Conservation (phyloP, 2,888 invertebrate genomes). For the Dysmachus trigonus region DNA sequence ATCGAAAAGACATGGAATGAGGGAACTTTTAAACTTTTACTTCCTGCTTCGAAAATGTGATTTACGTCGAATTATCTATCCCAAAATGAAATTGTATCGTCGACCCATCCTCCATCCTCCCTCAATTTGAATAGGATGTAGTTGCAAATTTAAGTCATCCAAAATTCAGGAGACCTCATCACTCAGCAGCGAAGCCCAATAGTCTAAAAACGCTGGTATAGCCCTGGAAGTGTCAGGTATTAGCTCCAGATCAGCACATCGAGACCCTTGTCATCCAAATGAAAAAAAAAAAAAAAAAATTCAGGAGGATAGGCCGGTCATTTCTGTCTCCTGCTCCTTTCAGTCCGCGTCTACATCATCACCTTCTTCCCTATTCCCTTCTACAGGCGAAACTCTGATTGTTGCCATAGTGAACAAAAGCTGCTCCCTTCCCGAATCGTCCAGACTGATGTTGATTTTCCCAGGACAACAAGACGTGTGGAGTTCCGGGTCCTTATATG, state of each 20-base stretch:
- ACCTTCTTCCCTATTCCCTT: neutral
- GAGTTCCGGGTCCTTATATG: neutral
- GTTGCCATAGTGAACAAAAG: neutral
- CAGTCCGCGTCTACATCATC: neutral
- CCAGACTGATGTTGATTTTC: neutral
- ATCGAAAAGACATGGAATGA: neutral
- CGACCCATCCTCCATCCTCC: neutral
- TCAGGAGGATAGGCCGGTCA: neutral
- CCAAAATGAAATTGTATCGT: neutral
- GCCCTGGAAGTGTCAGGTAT: neutral
- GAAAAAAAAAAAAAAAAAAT: too few relatives aligned
- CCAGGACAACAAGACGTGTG: neutral
- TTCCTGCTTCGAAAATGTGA: neutral
- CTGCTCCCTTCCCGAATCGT: neutral
- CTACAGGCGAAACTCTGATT: neutral
- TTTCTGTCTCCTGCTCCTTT: neutral
- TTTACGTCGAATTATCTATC: neutral
- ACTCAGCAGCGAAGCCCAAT: neutral
- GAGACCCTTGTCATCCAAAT: neutral
- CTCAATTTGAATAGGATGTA: neutral
- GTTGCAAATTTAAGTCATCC: neutral
- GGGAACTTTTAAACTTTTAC: neutral
- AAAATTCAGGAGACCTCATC: neutral
- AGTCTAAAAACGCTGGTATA: neutral
- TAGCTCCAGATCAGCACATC: neutral